Evolutionary conservation across 2,888 invertebrate genomes (phyloP), one percentile per base, ranked within the genome.

Genomic region (Tiliacea aurago): DNA sequence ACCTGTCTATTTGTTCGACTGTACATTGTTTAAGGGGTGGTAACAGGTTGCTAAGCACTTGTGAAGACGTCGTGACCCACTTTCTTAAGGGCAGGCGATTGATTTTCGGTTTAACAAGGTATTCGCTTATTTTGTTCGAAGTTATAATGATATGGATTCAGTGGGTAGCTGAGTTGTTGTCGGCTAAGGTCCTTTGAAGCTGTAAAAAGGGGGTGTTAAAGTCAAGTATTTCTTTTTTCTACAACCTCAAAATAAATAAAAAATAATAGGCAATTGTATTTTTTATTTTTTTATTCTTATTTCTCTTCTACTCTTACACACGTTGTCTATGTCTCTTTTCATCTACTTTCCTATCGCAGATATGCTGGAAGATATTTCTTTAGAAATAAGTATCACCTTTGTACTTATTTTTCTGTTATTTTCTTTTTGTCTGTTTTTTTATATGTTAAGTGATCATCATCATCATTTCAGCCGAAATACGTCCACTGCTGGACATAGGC

Each of bases 81-180:
- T 78, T 80, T 51, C 74, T 20, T n/a, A 51, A 66, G 80, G 80
- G 62, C 7, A 11, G 4, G 0, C 73, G 72, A 76, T 76, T 76
- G 80, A 76, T 80, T 77, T 77, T 66, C 33, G 43, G 66, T 81
- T 33, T 74, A 61, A 77, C 74, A 43, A 68, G 77, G 77, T 37
- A 11, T 53, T 67, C 15, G 6, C 20, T 33, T 65, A 55, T 51
- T 28, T 23, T 49, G 47, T 59, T n/a, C 5, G 55, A 33, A 74
- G 61, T 80, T 78, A 55, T 75, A 65, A 62, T 45, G 49, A 66
- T 74, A 62, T 11, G 43, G 45, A 47, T 58, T 41, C 23, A n/a
- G 47, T 3, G 37, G 13, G 15, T 33, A 5, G 4, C 2, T 0
- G 23, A 73, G 51, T 28, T 15, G n/a, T 0, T 9, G 1, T 49